These are phyloP conservation scores for Megalops atlanticus DNA, from an alignment of 2,113 vertebrate species.

Conservation along the genomic window DNA sequence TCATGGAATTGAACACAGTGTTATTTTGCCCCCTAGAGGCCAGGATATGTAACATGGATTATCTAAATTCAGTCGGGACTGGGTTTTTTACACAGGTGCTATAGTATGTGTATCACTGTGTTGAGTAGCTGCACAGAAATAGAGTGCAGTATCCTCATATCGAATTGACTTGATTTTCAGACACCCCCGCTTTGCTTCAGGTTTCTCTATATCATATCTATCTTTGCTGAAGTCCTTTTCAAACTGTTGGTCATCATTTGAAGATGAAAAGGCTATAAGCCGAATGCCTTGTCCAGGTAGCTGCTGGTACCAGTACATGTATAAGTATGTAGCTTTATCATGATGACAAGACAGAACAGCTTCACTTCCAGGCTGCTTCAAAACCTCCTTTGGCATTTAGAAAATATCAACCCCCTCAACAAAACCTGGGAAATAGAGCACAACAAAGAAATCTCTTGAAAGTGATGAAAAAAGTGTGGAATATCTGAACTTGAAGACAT, in stretches of 20 bases:
- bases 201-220: constrained; percentile 14
- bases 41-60: not conserved
- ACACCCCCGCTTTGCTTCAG: not conserved
- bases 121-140: not conserved
- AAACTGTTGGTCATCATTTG: not conserved
- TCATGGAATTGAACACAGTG: too few relatives aligned
- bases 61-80: too few relatives aligned
- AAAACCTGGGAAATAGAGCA: too few relatives aligned
- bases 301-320: constrained; percentile 18
- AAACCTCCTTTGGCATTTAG: too few relatives aligned
- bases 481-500: too few relatives aligned
- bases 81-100: not conserved
- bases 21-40: not conserved
- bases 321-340: too few relatives aligned
- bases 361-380: too few relatives aligned
- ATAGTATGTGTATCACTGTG: not conserved
- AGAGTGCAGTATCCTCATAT: not conserved
- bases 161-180: not conserved
- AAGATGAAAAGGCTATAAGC: not conserved
- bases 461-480: too few relatives aligned
- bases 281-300: not conserved
- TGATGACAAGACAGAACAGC: too few relatives aligned
- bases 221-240: not conserved
- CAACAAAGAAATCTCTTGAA: too few relatives aligned
- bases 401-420: too few relatives aligned